phyloP scores from a whole-genome alignment of 2,113 vertebrate genomes.

The Gopherus evgoodei region DNA sequence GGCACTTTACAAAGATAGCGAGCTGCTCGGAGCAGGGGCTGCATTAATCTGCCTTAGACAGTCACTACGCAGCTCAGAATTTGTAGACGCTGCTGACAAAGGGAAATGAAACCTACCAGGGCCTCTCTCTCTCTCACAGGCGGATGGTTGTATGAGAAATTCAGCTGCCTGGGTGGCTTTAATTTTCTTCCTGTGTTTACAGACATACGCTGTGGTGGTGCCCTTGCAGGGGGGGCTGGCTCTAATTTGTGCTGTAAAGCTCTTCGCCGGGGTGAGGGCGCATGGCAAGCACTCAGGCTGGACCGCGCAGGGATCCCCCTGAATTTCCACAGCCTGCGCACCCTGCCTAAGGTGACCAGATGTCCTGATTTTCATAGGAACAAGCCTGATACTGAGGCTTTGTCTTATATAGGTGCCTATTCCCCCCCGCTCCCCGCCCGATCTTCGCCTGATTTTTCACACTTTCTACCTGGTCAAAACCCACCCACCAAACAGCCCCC shows the following conservation, averaged over 20 bases:
- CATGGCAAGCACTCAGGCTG: too few species aligned
- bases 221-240: too few species aligned
- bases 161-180: not conserved
- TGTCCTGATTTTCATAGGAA: not conserved
- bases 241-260: too few species aligned
- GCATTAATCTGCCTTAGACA: not conserved
- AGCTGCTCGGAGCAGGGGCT: not conserved
- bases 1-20: not conserved
- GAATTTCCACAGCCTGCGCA: not conserved
- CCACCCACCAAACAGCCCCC: too few species aligned
- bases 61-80: not conserved
- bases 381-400: rapidly evolving
- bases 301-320: too few species aligned
- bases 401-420: not conserved
- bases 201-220: too few species aligned
- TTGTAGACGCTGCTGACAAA: not conserved
- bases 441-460: not conserved
- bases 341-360: not conserved
- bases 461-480: not conserved
- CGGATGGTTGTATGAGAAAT: not conserved
- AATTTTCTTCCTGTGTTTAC: not conserved
- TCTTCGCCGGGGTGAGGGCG: too few species aligned
- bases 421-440: too few species aligned
- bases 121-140: not conserved
- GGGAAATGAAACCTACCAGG: not conserved